phyloP scores from a whole-genome alignment of 2,113 vertebrate species.

The Upupa epops region DNA sequence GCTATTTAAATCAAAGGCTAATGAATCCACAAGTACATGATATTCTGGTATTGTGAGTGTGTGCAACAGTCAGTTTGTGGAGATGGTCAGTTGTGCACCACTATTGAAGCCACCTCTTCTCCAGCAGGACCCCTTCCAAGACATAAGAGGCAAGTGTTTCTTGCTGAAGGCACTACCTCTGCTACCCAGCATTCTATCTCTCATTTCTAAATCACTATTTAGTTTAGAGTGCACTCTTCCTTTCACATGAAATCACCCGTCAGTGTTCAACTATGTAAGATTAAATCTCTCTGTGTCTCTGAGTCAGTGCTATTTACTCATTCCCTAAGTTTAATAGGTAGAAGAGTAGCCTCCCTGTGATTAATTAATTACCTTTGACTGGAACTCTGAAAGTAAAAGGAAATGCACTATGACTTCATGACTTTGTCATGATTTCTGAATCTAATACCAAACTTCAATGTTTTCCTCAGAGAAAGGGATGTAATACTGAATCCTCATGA shows the following conservation, averaged over 20 bases:
- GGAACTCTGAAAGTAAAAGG: too few relatives aligned
- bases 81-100: neutral
- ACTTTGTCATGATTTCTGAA: neutral
- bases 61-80: neutral
- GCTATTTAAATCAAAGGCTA: neutral
- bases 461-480: neutral
- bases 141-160: neutral
- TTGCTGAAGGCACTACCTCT: neutral
- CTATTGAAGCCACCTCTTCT: neutral
- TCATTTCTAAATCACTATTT: neutral
- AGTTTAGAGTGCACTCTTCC: neutral
- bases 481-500: neutral
- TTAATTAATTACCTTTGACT: neutral
- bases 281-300: neutral
- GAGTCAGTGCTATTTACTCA: neutral
- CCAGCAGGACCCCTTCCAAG: neutral
- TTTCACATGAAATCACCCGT: neutral
- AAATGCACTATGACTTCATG: neutral
- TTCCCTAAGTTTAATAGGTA: neutral
- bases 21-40: neutral
- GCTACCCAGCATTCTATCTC: neutral
- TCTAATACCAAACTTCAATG: neutral
- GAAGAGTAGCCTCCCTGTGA: neutral
- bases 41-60: neutral
- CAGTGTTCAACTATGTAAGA: neutral